Evolutionary conservation across 2,888 invertebrate species (phyloP).

Genomic region (Lutraria lutraria): DNA sequence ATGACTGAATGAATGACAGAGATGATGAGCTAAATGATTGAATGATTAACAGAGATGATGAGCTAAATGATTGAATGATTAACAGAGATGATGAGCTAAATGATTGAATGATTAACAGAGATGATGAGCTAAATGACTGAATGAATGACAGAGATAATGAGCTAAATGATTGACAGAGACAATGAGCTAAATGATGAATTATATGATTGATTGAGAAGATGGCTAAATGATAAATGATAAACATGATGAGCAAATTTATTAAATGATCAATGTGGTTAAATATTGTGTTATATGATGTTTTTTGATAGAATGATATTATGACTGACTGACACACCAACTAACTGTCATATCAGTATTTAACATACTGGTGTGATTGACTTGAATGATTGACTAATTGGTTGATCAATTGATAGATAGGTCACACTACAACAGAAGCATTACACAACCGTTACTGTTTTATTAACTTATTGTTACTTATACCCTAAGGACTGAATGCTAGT

Average conservation of each 20-base stretch:
- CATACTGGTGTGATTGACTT: background rate
- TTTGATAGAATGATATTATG: background rate
- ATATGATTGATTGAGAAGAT: background rate
- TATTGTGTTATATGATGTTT: too few relatives aligned
- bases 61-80: background rate
- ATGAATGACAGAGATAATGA: background rate
- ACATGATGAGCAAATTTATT: too few relatives aligned
- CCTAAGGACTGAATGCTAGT: background rate
- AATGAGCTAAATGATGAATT: background rate
- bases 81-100: too few relatives aligned
- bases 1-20: background rate
- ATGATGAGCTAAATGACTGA: background rate
- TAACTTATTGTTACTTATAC: too few relatives aligned
- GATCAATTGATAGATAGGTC: background rate
- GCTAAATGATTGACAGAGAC: background rate
- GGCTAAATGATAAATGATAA: too few relatives aligned
- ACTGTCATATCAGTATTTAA: background rate
- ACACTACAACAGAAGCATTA: too few relatives aligned
- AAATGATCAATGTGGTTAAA: too few relatives aligned
- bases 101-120: conserved; percentile 1
- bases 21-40: background rate
- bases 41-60: background rate
- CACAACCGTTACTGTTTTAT: too few relatives aligned
- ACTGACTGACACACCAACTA: background rate
- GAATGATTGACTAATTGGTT: background rate